Percentiles rank a stretch among this genome's conserved stretches.
Conservation (phyloP, 2,113 vertebrate genomes). For the Urocolius indicus region DNA sequence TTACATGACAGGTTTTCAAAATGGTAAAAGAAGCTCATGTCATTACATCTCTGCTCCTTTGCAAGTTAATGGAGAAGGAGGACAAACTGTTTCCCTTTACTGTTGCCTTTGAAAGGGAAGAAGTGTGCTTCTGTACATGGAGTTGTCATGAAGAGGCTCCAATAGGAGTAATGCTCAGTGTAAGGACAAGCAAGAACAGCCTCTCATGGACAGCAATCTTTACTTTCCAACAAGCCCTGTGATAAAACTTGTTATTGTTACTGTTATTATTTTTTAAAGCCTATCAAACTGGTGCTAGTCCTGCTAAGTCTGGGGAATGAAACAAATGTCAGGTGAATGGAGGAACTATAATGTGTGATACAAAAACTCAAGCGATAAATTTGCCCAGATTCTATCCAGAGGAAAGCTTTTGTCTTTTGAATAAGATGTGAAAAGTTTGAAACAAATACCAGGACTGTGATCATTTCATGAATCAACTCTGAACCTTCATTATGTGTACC, state of each 20-base stretch:
- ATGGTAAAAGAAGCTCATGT: background rate
- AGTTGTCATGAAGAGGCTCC: background rate
- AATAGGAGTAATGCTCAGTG: background rate
- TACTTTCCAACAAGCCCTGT: background rate
- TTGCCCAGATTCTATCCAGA: background rate
- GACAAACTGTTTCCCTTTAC: background rate
- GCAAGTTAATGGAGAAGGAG: background rate
- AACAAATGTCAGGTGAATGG: conserved; percentile 8
- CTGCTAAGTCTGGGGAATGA: background rate
- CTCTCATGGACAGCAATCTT: background rate
- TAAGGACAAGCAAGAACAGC: background rate
- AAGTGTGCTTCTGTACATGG: background rate
- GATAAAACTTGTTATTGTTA: background rate
- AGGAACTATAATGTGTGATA: conserved; percentile 7
- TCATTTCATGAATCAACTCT: conserved; percentile 27
- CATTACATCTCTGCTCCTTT: background rate
- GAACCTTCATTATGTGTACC: conserved; percentile 5
- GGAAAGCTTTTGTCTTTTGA: conserved; percentile 43
- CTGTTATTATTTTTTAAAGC: background rate
- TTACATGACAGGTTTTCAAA: background rate
- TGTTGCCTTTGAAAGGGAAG: background rate
- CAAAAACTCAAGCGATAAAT: conserved; percentile 47
- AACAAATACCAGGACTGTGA: conserved; percentile 14
- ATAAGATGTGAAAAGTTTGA: conserved; percentile 50
- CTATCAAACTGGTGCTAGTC: background rate